Conservation (phyloP, 1,140 invertebrate genomes). For the Acromyrmex echinatior region DNA sequence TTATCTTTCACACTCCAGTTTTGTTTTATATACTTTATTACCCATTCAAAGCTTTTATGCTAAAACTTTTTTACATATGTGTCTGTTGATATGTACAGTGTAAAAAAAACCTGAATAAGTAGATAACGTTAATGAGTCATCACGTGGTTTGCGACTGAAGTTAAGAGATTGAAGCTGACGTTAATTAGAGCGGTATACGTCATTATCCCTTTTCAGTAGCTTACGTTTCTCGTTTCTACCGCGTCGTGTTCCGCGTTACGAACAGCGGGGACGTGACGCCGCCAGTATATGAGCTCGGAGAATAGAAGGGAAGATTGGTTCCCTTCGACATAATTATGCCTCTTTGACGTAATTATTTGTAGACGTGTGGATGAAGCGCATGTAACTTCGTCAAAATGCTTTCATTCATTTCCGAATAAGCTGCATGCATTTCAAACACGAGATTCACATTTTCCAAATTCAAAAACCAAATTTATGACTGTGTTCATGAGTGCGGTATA, state of each 20-base stretch:
- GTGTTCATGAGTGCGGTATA: too few relatives aligned
- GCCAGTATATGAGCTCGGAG: background rate
- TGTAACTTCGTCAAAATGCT: background rate
- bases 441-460: background rate
- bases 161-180: constrained; percentile 34
- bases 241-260: constrained; percentile 36
- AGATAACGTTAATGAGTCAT: constrained; percentile 36
- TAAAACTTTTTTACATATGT: background rate
- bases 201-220: constrained; percentile 55
- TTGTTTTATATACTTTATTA: constrained; percentile 12
- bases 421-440: background rate
- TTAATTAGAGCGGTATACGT: constrained; percentile 54
- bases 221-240: constrained; percentile 23
- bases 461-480: too few relatives aligned
- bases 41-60: background rate
- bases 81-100: background rate
- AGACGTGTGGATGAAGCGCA: background rate
- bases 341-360: constrained; percentile 64
- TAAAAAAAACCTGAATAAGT: constrained; percentile 18
- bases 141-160: constrained; percentile 33
- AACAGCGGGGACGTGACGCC: constrained; percentile 1
- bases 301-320: constrained; percentile 33
- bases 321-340: constrained; percentile 41
- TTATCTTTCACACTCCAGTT: background rate
- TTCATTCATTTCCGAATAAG: constrained; percentile 21